Percentiles rank a stretch among this genome's conserved stretches.
Evolutionary conservation across 2,113 vertebrate species (phyloP).

Genomic region (Parus major): DNA sequence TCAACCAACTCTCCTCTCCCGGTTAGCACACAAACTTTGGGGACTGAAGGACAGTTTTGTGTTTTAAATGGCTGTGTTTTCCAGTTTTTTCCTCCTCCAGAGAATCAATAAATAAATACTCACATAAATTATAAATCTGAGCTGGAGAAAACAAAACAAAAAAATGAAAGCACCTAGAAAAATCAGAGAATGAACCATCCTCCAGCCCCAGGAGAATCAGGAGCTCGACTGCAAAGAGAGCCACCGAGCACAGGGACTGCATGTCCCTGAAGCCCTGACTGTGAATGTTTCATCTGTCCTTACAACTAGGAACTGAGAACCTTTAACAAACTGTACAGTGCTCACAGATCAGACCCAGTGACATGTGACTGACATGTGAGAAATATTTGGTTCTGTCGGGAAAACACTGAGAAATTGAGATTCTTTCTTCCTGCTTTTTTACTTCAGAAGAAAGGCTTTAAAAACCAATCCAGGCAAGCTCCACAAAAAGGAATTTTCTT

Average conservation of each 20-base stretch:
- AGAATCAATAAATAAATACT: slow-evolving; percentile 16
- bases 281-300: neutral
- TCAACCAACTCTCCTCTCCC: neutral
- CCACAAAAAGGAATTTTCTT: neutral
- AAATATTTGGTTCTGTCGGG: neutral
- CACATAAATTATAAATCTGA: slow-evolving; percentile 35
- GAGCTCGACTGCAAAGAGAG: neutral
- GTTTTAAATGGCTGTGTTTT: neutral
- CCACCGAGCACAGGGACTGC: neutral
- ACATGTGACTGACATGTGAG: neutral
- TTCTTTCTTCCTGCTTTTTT: neutral
- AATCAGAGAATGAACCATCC: neutral
- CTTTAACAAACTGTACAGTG: neutral
- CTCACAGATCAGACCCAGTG: neutral
- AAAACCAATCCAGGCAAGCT: neutral
- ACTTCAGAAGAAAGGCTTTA: neutral
- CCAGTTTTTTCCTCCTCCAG: neutral
- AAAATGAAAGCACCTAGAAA: neutral
- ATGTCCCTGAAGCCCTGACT: neutral
- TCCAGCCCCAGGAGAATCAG: neutral
- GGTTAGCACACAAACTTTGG: neutral
- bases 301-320: neutral
- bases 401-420: neutral
- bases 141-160: neutral
- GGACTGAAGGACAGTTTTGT: neutral